These are phyloP conservation scores for Drosophila melanica DNA, from an alignment of 1,140 invertebrate genomes.

Conservation along the genomic window DNA sequence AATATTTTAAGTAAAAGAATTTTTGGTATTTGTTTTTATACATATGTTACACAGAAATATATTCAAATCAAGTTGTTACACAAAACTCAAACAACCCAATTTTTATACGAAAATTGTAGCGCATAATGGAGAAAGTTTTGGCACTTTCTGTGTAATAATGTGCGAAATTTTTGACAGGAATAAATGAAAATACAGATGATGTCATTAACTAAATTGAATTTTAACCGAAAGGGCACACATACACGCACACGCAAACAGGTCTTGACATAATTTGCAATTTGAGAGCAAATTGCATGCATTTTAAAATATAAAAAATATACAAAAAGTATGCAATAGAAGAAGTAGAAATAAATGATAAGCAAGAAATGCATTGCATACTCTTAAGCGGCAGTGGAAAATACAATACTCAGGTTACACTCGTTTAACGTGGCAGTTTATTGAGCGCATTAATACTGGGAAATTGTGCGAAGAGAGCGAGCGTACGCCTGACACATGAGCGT, in stretches of 20 bases:
- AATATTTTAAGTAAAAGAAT: no score
- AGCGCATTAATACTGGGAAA: constrained; percentile 68
- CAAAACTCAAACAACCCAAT: background rate
- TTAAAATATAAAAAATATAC: constrained; percentile 16
- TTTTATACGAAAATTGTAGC: constrained; percentile 12
- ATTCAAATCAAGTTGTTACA: background rate
- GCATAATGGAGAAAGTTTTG: constrained; percentile 20
- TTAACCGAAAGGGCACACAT: constrained; percentile 29
- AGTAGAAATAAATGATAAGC: constrained; percentile 3
- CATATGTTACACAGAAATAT: no score
- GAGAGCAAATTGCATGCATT: constrained; percentile 64
- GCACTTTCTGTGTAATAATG: constrained; percentile 13
- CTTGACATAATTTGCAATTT: constrained; percentile 70
- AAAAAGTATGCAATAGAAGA: constrained; percentile 19
- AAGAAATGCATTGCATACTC: constrained; percentile 19
- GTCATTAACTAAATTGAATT: constrained; percentile 74
- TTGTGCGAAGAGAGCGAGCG: constrained; percentile 25
- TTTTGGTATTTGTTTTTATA: no score
- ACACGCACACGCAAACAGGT: constrained; percentile 5
- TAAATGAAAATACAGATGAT: constrained; percentile 70
- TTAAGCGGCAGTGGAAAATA: constrained; percentile 5
- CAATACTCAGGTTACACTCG: constrained; percentile 19
- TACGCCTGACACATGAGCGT: background rate
- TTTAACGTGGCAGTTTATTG: constrained; percentile 17
- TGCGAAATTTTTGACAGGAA: constrained; percentile 60